These are phyloP conservation scores for Notothenia rossii DNA, from an alignment of 2,113 vertebrate genomes.

Conservation along the genomic window DNA sequence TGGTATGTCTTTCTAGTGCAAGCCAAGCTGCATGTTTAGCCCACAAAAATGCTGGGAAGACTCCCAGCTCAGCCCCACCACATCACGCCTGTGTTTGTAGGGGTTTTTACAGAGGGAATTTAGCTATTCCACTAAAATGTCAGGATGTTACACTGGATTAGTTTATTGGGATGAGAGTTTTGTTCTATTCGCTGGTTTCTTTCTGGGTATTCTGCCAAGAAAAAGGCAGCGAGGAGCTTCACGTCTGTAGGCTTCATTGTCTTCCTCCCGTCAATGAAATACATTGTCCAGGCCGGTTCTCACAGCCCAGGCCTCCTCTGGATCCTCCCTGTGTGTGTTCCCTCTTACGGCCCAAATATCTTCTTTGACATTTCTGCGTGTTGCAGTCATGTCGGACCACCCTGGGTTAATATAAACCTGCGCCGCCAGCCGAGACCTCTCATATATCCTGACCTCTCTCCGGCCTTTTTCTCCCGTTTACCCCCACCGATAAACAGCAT, in stretches of 20 bases:
- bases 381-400: constrained; percentile 80
- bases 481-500: constrained; percentile 14
- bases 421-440: constrained; percentile 50
- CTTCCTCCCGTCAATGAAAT: constrained; percentile 72
- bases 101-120: constrained; percentile 67
- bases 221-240: constrained; percentile 40
- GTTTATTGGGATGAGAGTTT: constrained; percentile 15
- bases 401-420: constrained; percentile 79
- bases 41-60: constrained; percentile 79
- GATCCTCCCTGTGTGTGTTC: constrained; percentile 36
- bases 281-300: constrained; percentile 74
- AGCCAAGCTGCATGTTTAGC: constrained; percentile 77
- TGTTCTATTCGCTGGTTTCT: constrained; percentile 29
- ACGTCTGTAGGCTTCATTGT: constrained; percentile 72
- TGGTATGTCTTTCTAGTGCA: constrained; percentile 80
- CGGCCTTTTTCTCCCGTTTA: constrained; percentile 28
- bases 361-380: constrained; percentile 79
- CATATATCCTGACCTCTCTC: constrained; percentile 51
- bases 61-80: constrained; percentile 69
- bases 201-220: constrained; percentile 47
- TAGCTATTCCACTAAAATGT: constrained; percentile 71
- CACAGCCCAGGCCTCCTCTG: constrained; percentile 55
- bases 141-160: constrained; percentile 49
- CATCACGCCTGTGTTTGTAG: constrained; percentile 55
- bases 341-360: constrained; percentile 57